Conservation (phyloP, 2,888 invertebrate species). For the Cheilosia vulpina region DNA sequence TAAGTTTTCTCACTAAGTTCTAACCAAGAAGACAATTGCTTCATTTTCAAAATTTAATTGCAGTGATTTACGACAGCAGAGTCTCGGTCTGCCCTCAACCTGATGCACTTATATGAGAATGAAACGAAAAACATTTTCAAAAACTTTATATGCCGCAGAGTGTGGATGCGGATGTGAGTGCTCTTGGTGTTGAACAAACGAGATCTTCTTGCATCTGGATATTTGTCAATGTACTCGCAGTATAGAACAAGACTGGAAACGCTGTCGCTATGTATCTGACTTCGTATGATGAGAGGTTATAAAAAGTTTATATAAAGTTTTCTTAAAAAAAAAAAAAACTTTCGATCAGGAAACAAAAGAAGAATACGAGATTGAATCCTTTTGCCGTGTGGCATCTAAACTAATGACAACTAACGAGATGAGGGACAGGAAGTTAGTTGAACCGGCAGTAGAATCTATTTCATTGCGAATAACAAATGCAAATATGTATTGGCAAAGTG, state of each 20-base stretch:
- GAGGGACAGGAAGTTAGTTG: no score
- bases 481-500: no score
- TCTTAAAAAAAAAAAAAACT: background rate
- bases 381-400: background rate
- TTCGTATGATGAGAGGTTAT: background rate
- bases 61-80: slow-evolving; percentile 59
- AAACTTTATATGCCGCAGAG: slow-evolving; percentile 8
- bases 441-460: no score
- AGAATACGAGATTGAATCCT: background rate
- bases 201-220: background rate
- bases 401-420: no score
- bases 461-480: no score
- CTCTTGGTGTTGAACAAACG: no score
- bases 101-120: slow-evolving; percentile 39
- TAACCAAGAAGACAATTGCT: slow-evolving; percentile 68
- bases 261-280: background rate
- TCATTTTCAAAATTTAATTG: slow-evolving; percentile 70
- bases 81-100: slow-evolving; percentile 24
- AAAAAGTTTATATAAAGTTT: background rate
- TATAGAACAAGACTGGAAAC: background rate
- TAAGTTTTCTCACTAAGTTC: slow-evolving; percentile 41
- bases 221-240: background rate
- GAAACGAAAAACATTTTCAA: slow-evolving; percentile 23
- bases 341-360: background rate
- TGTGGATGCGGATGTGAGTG: background rate